These are phyloP conservation scores for Cyclargus thomasi DNA, from an alignment of 1,140 invertebrate species.

Conservation along the genomic window DNA sequence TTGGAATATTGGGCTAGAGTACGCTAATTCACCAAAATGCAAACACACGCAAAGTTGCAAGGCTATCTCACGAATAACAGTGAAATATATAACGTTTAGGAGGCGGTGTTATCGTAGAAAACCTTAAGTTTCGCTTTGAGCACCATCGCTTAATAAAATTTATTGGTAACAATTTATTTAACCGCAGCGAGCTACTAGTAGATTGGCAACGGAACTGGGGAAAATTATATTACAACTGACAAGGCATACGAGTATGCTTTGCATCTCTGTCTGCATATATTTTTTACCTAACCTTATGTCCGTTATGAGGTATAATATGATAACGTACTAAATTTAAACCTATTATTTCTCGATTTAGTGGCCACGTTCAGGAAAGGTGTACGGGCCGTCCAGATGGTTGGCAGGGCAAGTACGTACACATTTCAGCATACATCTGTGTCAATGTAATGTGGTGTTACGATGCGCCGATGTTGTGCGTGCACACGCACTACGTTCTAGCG, in stretches of 20 bases:
- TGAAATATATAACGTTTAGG: conserved; percentile 27
- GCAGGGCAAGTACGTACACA: conserved; percentile 96
- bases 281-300: conserved; percentile 32
- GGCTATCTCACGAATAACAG: conserved; percentile 51
- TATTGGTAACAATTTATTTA: conserved; percentile 11
- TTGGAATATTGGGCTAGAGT: conserved; percentile 51
- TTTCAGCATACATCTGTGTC: conserved; percentile 56
- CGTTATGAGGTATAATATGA: conserved; percentile 29
- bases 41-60: conserved; percentile 61
- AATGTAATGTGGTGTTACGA: conserved; percentile 66
- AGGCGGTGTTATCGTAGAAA: conserved; percentile 16
- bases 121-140: conserved; percentile 25
- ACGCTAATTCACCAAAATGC: conserved; percentile 65
- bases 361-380: conserved; percentile 99
- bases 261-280: conserved; percentile 59
- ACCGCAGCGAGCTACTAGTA: conserved; percentile 24
- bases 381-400: conserved; percentile 97
- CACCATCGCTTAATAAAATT: conserved; percentile 22
- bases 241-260: conserved; percentile 41
- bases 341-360: conserved; percentile 84
- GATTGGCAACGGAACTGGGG: conserved; percentile 19
- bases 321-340: conserved; percentile 47
- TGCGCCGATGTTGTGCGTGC: conserved; percentile 35
- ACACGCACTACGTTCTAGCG: conserved; percentile 46
- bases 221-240: background rate